A percentile compares a stretch with the other conserved stretches of the same genome.
Evolutionary conservation across 1,140 invertebrate species (phyloP).

Genomic region (Drosophila varians): DNA sequence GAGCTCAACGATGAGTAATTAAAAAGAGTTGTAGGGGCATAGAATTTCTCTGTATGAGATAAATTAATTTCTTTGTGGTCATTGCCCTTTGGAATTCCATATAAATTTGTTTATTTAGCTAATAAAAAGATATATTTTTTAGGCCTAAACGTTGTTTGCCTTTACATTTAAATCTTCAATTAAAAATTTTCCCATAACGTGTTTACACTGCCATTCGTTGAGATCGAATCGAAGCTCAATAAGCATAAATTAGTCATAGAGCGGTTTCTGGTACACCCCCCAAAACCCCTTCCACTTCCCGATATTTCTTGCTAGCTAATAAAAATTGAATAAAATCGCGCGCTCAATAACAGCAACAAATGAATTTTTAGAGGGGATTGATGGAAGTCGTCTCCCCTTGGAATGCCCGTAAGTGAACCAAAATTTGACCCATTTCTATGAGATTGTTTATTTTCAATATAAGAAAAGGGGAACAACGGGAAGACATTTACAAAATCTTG

Average conservation of each 20-base stretch:
- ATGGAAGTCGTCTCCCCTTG: background rate
- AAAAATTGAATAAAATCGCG: conserved; percentile 81
- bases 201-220: background rate
- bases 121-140: too few species aligned
- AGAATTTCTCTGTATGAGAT: conserved; percentile 6
- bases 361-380: background rate
- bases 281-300: background rate
- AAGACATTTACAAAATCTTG: conserved; percentile 55
- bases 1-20: conserved; percentile 16
- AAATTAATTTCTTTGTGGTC: conserved; percentile 5
- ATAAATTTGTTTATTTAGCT: background rate
- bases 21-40: background rate
- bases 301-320: conserved; percentile 50
- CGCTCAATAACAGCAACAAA: conserved; percentile 67
- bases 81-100: background rate
- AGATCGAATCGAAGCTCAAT: conserved; percentile 39
- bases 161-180: conserved; percentile 10
- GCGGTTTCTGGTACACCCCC: background rate
- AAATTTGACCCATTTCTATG: conserved; percentile 59
- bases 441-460: conserved; percentile 51
- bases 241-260: conserved; percentile 44
- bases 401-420: conserved; percentile 17
- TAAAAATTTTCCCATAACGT: conserved; percentile 2
- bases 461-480: conserved; percentile 27
- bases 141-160: conserved; percentile 12